These are phyloP conservation scores for Syngnathus rostellatus DNA, from an alignment of 2,797 vertebrate species.

Conservation along the genomic window DNA sequence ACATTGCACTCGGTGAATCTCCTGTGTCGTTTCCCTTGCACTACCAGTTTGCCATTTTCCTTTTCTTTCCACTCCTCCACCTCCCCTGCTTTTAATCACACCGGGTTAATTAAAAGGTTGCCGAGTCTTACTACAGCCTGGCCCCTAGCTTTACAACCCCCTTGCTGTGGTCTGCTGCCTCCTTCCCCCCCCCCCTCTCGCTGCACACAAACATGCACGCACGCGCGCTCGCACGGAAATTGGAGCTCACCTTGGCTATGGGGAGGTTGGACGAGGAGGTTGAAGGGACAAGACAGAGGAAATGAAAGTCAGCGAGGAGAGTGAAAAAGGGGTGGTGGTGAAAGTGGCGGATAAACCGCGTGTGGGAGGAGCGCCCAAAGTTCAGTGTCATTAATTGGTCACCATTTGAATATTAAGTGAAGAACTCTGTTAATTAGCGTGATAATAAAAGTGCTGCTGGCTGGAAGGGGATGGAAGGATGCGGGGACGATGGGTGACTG, in stretches of 20 bases:
- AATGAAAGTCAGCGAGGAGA: constrained; percentile 40
- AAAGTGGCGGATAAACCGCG: constrained; percentile 27
- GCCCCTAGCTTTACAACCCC: constrained; percentile 69
- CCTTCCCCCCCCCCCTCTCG: constrained; percentile 47
- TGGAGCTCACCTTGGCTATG: constrained; percentile 52
- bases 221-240: constrained; percentile 56
- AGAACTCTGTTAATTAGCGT: constrained; percentile 81
- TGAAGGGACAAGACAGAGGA: constrained; percentile 50
- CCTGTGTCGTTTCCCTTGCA: constrained; percentile 15
- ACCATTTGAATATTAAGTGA: constrained; percentile 81
- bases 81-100: constrained; percentile 70
- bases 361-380: constrained; percentile 65
- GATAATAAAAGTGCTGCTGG: constrained; percentile 74
- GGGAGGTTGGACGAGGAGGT: constrained; percentile 37
- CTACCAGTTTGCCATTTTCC: constrained; percentile 33
- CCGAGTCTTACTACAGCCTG: constrained; percentile 64
- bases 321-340: constrained; percentile 20
- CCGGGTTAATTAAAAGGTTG: constrained; percentile 81
- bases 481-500: constrained; percentile 33
- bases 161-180: constrained; percentile 44
- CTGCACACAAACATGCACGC: constrained; percentile 55
- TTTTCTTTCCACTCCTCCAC: constrained; percentile 46
- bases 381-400: constrained; percentile 84
- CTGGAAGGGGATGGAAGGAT: constrained; percentile 35
- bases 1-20: constrained; percentile 8